These are phyloP conservation scores for Hypsopygia costalis DNA, from an alignment of 2,888 invertebrate genomes.

Conservation along the genomic window DNA sequence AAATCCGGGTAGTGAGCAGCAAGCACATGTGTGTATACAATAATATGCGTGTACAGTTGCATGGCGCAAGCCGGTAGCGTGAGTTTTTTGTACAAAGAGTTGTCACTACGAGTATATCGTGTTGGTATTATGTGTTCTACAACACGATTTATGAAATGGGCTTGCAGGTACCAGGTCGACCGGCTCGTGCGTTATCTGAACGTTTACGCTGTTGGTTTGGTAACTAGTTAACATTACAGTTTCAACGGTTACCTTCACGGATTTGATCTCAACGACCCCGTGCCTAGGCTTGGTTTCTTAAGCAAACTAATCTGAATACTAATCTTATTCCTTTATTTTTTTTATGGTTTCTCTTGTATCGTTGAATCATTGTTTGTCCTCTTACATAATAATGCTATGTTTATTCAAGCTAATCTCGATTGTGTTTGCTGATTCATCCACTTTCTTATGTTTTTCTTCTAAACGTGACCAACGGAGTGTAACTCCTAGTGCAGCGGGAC, in stretches of 20 bases:
- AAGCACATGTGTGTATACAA: too few species aligned
- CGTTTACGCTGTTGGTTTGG: not conserved
- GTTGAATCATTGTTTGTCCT: too few species aligned
- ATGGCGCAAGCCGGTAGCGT: slow-evolving; percentile 10
- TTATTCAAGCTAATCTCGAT: too few species aligned
- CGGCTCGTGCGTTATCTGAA: slow-evolving; percentile 2
- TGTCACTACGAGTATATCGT: slow-evolving; percentile 2
- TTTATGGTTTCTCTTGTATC: too few species aligned
- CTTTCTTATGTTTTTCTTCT: too few species aligned
- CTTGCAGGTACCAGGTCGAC: slow-evolving; percentile 3
- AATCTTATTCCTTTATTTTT: too few species aligned
- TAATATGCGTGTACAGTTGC: slow-evolving; percentile 9
- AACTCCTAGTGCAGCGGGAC: not conserved
- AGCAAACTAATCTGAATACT: not conserved
- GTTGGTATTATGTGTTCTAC: not conserved
- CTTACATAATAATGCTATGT: too few species aligned
- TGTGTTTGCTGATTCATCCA: too few species aligned
- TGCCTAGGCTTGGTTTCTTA: not conserved
- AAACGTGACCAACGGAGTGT: slow-evolving; percentile 2
- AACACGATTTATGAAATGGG: slow-evolving; percentile 7
- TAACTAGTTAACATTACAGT: slow-evolving; percentile 5
- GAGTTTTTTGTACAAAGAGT: slow-evolving; percentile 4
- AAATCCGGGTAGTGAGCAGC: slow-evolving; percentile 13
- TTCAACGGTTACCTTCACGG: slow-evolving; percentile 1
- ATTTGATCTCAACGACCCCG: not conserved